phyloP scores from a whole-genome alignment of 2,113 vertebrate genomes.

The Arenaria interpres region DNA sequence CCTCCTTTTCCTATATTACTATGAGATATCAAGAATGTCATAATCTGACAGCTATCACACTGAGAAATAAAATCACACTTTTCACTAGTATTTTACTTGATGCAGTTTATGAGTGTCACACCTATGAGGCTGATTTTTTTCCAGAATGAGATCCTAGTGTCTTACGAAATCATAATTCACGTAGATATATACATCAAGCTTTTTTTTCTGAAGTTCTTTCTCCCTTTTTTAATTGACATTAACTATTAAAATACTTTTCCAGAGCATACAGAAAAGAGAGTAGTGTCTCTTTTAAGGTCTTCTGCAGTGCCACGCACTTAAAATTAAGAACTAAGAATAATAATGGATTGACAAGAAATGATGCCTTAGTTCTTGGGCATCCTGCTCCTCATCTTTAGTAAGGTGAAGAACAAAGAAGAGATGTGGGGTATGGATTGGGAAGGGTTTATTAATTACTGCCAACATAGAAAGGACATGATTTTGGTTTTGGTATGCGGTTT shows the following conservation, averaged over 20 bases:
- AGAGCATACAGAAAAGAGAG: background rate
- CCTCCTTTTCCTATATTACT: background rate
- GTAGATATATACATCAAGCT: background rate
- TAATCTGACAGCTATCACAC: background rate
- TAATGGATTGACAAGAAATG: background rate
- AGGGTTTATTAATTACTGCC: background rate
- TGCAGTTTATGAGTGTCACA: background rate
- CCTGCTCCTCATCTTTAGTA: background rate
- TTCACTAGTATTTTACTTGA: background rate
- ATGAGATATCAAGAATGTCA: background rate
- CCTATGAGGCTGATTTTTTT: accelerated
- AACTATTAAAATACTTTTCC: background rate
- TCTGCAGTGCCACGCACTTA: background rate
- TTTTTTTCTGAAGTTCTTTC: background rate
- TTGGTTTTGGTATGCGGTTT: background rate
- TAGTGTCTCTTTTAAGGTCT: background rate
- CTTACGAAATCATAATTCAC: background rate
- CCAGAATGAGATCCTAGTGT: background rate
- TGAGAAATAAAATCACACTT: background rate
- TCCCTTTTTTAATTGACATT: background rate
- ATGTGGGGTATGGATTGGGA: background rate
- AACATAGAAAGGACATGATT: background rate
- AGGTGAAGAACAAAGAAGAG: background rate
- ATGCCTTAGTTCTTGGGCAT: background rate
- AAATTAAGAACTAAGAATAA: background rate